Conservation (phyloP, 2,888 invertebrate genomes). For the Tetranychus piercei region DNA sequence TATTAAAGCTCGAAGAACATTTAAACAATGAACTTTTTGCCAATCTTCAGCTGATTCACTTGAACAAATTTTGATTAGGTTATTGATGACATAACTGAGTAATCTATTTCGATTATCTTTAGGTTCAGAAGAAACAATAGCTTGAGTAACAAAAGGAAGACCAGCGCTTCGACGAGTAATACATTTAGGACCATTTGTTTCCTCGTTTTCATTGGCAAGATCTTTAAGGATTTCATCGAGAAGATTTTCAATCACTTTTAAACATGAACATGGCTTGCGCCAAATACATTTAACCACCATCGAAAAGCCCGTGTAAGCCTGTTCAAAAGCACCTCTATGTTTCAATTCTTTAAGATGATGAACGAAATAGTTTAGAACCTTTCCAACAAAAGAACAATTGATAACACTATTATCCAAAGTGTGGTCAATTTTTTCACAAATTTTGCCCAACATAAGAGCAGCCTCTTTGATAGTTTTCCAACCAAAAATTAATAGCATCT, state of each 20-base stretch:
- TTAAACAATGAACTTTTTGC: slow-evolving; percentile 50
- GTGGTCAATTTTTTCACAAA: slow-evolving; percentile 4
- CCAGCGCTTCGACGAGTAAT: slow-evolving; percentile 81
- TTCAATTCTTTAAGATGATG: slow-evolving; percentile 44
- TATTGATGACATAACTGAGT: slow-evolving; percentile 14
- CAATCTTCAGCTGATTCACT: slow-evolving; percentile 10
- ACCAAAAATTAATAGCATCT: slow-evolving; percentile 72
- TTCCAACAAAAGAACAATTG: slow-evolving; percentile 4
- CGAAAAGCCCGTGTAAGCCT: slow-evolving; percentile 72
- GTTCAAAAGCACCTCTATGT: slow-evolving; percentile 93
- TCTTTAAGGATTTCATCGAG: not conserved
- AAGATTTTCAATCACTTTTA: slow-evolving; percentile 2
- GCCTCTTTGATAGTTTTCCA: slow-evolving; percentile 87
- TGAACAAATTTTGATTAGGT: slow-evolving; percentile 5
- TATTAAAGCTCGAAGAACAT: slow-evolving; percentile 62
- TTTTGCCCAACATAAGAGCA: slow-evolving; percentile 33
- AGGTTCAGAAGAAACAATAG: slow-evolving; percentile 19
- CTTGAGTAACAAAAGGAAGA: slow-evolving; percentile 74
- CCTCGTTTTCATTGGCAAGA: not conserved
- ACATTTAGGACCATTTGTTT: slow-evolving; percentile 38
- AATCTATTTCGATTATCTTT: not conserved
- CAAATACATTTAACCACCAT: slow-evolving; percentile 26
- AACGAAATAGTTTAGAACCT: slow-evolving; percentile 30
- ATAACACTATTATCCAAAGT: slow-evolving; percentile 7
- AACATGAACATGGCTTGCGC: not conserved